phyloP scores from a whole-genome alignment of 37 sponge, comb jelly and placozoan genomes.

The Diacarnus erythraeanus region DNA sequence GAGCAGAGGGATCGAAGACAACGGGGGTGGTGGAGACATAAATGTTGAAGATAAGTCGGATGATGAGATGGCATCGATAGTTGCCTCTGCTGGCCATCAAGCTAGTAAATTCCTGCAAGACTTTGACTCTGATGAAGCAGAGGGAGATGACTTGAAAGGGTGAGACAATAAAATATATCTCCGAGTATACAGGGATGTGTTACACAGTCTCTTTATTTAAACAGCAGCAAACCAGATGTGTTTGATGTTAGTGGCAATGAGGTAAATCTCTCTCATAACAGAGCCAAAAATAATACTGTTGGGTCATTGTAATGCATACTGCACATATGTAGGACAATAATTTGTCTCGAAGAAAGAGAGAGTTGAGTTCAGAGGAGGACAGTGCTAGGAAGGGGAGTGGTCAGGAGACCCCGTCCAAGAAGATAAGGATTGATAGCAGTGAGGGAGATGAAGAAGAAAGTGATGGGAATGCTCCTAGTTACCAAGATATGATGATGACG shows the following conservation, averaged over 20 bases:
- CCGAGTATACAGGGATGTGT: neutral
- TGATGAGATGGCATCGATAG: neutral
- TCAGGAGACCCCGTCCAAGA: neutral
- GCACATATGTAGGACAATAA: neutral
- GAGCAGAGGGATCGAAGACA: neutral
- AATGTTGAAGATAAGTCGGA: neutral
- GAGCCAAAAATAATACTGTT: too few relatives aligned
- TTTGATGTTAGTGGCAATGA: neutral
- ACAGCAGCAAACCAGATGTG: too few relatives aligned
- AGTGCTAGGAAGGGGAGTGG: neutral
- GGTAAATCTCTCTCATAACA: too few relatives aligned
- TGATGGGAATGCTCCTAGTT: too few relatives aligned
- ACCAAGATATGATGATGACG: neutral
- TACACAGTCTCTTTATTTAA: neutral
- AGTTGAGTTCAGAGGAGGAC: neutral
- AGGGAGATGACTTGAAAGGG: neutral
- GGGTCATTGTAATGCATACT: too few relatives aligned
- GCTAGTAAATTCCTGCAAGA: slow-evolving; percentile 1
- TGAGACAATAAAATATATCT: neutral
- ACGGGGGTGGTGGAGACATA: neutral
- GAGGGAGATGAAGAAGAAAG: neutral
- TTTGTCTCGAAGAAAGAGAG: neutral
- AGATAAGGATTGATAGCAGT: neutral
- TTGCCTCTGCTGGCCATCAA: slow-evolving; percentile 10
- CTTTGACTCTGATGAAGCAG: neutral